Evolutionary conservation across 2,888 invertebrate genomes (phyloP).

Genomic region (Conops quadrifasciatus): DNA sequence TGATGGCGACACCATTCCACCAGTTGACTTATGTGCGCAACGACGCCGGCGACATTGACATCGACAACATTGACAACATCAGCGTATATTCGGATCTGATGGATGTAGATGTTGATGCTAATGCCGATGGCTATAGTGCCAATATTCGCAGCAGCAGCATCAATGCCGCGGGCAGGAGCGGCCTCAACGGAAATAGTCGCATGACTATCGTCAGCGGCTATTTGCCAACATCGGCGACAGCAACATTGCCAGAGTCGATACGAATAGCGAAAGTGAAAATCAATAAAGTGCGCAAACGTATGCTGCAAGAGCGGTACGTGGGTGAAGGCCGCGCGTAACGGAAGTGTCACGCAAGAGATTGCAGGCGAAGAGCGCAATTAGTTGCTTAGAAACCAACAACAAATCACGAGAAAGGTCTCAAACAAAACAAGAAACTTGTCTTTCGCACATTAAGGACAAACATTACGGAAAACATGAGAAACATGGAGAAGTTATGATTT

Average conservation of each 20-base stretch:
- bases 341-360: slow-evolving; percentile 47
- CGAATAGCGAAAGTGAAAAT: slow-evolving; percentile 60
- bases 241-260: slow-evolving; percentile 58
- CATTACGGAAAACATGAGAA: too few relatives aligned
- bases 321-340: slow-evolving; percentile 51
- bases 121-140: slow-evolving; percentile 31
- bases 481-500: too few relatives aligned
- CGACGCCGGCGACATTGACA: slow-evolving; percentile 57
- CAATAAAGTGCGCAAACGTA: slow-evolving; percentile 55
- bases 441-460: too few relatives aligned
- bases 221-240: slow-evolving; percentile 57
- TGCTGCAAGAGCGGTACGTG: slow-evolving; percentile 47
- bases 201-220: slow-evolving; percentile 57
- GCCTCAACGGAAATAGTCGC: slow-evolving; percentile 49
- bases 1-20: slow-evolving; percentile 58
- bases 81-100: slow-evolving; percentile 57
- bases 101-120: slow-evolving; percentile 42
- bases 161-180: slow-evolving; percentile 35
- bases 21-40: slow-evolving; percentile 57
- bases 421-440: too few relatives aligned
- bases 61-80: slow-evolving; percentile 59
- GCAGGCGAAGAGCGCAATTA: too few relatives aligned
- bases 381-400: background rate
- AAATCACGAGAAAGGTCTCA: too few relatives aligned
- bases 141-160: slow-evolving; percentile 34